phyloP scores from a whole-genome alignment of 2,113 vertebrate species.

The Lampris megalopsis region DNA sequence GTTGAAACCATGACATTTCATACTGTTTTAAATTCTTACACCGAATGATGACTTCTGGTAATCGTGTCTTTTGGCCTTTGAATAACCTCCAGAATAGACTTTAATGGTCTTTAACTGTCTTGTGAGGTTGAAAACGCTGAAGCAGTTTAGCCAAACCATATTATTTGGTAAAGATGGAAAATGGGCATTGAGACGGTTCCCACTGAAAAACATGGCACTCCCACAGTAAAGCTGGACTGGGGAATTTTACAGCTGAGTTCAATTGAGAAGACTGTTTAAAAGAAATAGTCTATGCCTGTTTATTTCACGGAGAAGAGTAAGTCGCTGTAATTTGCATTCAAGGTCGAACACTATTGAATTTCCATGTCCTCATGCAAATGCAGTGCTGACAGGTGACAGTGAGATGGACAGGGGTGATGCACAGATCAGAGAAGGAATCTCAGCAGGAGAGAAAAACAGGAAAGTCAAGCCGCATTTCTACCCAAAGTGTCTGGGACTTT shows the following conservation, averaged over 20 bases:
- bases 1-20: too few species aligned
- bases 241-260: constrained; percentile 16
- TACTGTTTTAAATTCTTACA: too few species aligned
- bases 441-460: constrained; percentile 36
- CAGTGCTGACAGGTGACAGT: constrained; percentile 6
- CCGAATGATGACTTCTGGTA: too few species aligned
- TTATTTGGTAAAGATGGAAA: constrained; percentile 48
- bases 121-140: constrained; percentile 36
- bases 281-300: constrained; percentile 11
- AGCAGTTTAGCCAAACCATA: constrained; percentile 9
- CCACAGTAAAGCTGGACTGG: background rate
- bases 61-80: background rate
- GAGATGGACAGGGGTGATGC: constrained; percentile 32
- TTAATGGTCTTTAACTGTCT: background rate
- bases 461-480: background rate
- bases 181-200: constrained; percentile 53
- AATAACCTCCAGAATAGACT: background rate
- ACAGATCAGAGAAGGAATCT: constrained; percentile 39
- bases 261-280: constrained; percentile 3
- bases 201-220: constrained; percentile 42
- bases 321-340: constrained; percentile 46
- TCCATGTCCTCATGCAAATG: constrained; percentile 37
- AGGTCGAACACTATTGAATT: constrained; percentile 3
- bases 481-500: too few species aligned
- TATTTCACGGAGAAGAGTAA: constrained; percentile 9